Evolutionary conservation across 2,888 invertebrate species (phyloP).

Genomic region (Patella caerulea): DNA sequence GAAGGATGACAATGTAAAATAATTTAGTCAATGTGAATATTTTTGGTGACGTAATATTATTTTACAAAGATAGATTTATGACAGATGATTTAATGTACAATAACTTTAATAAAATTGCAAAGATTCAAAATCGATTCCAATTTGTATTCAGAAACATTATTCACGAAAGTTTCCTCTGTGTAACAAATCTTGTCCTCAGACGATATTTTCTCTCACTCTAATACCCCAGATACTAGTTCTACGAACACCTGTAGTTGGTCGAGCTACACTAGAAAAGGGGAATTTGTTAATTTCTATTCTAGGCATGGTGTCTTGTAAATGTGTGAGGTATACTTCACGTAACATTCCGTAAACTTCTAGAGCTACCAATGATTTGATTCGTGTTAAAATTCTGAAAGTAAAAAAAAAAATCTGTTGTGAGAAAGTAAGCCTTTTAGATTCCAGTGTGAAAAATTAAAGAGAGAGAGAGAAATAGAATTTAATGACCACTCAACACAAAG

Average conservation of each 20-base stretch:
- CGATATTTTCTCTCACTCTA: slow-evolving; percentile 71
- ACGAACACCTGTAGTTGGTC: slow-evolving; percentile 87
- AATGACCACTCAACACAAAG: too few relatives aligned
- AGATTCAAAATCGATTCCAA: too few relatives aligned
- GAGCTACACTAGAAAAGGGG: slow-evolving; percentile 86
- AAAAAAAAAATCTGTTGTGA: slow-evolving; percentile 13
- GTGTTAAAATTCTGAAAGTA: slow-evolving; percentile 72
- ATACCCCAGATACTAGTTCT: slow-evolving; percentile 93
- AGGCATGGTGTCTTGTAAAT: slow-evolving; percentile 76
- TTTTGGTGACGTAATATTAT: too few relatives aligned
- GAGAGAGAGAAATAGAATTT: neutral
- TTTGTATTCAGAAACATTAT: too few relatives aligned
- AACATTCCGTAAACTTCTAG: slow-evolving; percentile 88
- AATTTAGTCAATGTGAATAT: too few relatives aligned
- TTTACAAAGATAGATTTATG: too few relatives aligned
- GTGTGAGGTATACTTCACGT: slow-evolving; percentile 75
- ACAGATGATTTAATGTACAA: too few relatives aligned
- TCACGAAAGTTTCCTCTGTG: too few relatives aligned
- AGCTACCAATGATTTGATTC: slow-evolving; percentile 76
- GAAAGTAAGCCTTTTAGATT: neutral
- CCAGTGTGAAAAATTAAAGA: too few relatives aligned
- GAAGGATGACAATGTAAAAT: too few relatives aligned
- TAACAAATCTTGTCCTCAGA: slow-evolving; percentile 16
- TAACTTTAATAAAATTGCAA: too few relatives aligned
- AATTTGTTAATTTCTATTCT: slow-evolving; percentile 80